phyloP scores from a whole-genome alignment of 2,113 vertebrate genomes.

The Laticauda laticaudata region DNA sequence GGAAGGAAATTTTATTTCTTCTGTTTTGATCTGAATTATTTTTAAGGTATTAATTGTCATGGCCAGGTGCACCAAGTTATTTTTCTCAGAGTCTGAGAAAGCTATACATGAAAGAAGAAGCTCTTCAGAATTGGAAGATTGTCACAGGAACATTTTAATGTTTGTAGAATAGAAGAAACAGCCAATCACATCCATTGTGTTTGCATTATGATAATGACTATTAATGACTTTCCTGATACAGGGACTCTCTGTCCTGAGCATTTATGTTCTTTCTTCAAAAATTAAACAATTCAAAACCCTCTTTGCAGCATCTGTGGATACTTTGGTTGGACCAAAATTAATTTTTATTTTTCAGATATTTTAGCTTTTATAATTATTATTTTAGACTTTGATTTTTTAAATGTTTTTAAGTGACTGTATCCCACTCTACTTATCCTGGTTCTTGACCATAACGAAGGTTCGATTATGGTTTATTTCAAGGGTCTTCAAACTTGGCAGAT shows the following conservation, averaged over 20 bases:
- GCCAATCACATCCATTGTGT: neutral
- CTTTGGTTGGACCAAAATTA: neutral
- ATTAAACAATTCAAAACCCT: neutral
- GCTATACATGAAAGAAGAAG: neutral
- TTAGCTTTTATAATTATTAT: neutral
- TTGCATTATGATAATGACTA: neutral
- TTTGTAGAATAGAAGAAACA: neutral
- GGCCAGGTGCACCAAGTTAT: neutral
- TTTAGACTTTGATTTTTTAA: neutral
- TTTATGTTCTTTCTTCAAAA: neutral
- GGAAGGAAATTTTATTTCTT: neutral
- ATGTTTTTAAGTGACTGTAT: neutral
- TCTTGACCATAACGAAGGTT: neutral
- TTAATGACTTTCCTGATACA: neutral
- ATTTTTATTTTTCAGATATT: neutral
- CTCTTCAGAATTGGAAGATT: neutral
- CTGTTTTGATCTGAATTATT: neutral
- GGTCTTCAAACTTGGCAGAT: too few species aligned
- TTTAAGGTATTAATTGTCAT: neutral
- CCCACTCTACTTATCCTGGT: neutral
- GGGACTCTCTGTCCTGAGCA: neutral
- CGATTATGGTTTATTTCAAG: neutral
- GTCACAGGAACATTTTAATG: neutral
- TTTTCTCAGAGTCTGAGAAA: neutral
- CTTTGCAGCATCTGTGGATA: neutral